Evolutionary conservation across 2,888 invertebrate genomes (phyloP), one percentile per base, ranked within the genome.

Genomic region (Polydrusus cervinus): DNA sequence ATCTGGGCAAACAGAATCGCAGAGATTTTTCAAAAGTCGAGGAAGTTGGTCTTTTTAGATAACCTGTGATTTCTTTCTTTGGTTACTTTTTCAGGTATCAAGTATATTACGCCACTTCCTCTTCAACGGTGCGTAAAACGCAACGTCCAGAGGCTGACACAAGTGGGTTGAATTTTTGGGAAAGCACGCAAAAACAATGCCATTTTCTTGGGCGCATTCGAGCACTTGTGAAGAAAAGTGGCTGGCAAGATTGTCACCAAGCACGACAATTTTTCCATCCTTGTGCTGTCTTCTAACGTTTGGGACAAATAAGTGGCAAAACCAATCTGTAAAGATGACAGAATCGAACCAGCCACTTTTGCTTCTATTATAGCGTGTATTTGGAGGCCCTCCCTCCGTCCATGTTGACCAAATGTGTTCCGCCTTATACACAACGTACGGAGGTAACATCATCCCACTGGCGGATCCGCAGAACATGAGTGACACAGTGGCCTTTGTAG

Each of bases 301-400:
- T 34, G 57, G 57, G 6, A 57, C 13, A 57, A 57, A 57, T 34
- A 30, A 25, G 34, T 57, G 18, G 47, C 57, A 38, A n/a, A 65
- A 25, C 65, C 65, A 65, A 14, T 65, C 65, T 2, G 45, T 34
- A 47, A 65, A 65, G 11, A 34, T 47, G 11, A 55, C 25, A 38
- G 53, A 38, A n/a, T 60, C 38, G n/a, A 60, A 60, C 57, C 38
- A 60, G 11, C 57, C 57, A 9, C 57, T 60, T 38, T 60, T 60
- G 14, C 57, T 60, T 60, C 57, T 30, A n/a, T 60, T 60, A 14
- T 60, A 60, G 2, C 57, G 34, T 10, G 57, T 60, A 16, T 34
- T 34, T 11, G 57, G 38, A 7, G 57, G 38, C 16, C 38, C 57
- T 34, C 34, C 57, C 38, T 60, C 57, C 14, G 34, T 60, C 57